Evolutionary conservation across 2,888 invertebrate genomes (phyloP).

Genomic region (Aphodius granarius): DNA sequence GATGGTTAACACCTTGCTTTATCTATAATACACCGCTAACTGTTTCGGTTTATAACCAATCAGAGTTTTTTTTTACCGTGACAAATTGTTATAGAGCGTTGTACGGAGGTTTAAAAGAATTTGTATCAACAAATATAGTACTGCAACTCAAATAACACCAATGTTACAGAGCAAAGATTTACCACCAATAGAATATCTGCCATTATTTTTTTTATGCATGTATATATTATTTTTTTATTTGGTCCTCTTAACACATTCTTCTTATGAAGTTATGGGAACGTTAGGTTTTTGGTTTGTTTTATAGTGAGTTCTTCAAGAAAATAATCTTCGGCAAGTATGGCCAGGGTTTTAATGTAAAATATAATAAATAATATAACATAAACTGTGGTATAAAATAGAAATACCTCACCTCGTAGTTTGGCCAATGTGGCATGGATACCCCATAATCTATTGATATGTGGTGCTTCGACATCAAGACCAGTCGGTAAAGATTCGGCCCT

Average conservation of each 20-base stretch:
- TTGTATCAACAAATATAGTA: neutral
- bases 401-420: slow-evolving; percentile 43
- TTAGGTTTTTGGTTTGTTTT: too few relatives aligned
- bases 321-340: too few relatives aligned
- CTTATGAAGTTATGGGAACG: neutral
- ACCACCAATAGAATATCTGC: too few relatives aligned
- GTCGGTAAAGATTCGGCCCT: slow-evolving; percentile 34
- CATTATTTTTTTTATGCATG: too few relatives aligned
- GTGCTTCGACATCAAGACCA: slow-evolving; percentile 34
- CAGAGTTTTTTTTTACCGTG: neutral
- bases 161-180: neutral
- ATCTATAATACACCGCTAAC: neutral
- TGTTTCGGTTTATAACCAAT: neutral
- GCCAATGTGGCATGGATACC: slow-evolving; percentile 45
- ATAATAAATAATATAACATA: too few relatives aligned
- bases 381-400: too few relatives aligned
- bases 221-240: too few relatives aligned
- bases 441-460: slow-evolving; percentile 45
- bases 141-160: neutral
- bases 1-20: neutral
- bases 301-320: too few relatives aligned
- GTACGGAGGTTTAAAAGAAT: neutral
- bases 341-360: too few relatives aligned
- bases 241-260: neutral
- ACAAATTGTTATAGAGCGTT: neutral